Conservation (phyloP, 2,797 vertebrate species). For the Tokudaia tokunoshimensis region DNA sequence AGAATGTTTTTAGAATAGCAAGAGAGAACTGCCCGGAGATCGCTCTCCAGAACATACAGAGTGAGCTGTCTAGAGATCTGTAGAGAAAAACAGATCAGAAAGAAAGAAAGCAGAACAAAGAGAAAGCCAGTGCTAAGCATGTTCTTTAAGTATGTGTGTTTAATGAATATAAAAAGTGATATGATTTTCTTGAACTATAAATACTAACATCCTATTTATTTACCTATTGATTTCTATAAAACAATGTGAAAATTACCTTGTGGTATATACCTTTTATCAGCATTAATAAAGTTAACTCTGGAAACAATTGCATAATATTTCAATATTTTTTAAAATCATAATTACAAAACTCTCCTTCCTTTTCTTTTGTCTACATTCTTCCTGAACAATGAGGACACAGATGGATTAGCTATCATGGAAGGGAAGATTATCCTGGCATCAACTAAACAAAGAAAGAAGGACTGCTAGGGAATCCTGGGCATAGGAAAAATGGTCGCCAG, state of each 20-base stretch:
- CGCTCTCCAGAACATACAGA: not conserved
- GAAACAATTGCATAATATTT: not conserved
- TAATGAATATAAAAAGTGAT: not conserved
- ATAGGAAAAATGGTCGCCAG: not conserved
- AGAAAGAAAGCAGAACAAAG: not conserved
- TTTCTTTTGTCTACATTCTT: not conserved
- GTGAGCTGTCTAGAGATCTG: not conserved
- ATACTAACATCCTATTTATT: not conserved
- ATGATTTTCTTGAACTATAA: not conserved
- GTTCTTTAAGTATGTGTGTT: not conserved
- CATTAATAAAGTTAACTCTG: not conserved
- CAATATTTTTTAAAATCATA: not conserved
- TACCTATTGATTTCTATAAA: conserved; percentile 17
- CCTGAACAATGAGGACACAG: not conserved
- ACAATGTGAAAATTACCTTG: not conserved
- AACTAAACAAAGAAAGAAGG: not conserved
- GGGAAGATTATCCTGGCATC: too few species aligned
- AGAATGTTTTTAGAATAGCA: not conserved
- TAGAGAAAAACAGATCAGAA: not conserved
- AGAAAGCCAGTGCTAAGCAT: not conserved
- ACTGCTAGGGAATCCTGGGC: not conserved
- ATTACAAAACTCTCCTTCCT: not conserved
- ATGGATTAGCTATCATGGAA: not conserved
- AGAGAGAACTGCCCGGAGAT: not conserved
- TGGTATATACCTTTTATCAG: not conserved